Base-by-base conservation (phyloP, 2,888 invertebrate species). In the Noctuana brunneofusca region DNA sequence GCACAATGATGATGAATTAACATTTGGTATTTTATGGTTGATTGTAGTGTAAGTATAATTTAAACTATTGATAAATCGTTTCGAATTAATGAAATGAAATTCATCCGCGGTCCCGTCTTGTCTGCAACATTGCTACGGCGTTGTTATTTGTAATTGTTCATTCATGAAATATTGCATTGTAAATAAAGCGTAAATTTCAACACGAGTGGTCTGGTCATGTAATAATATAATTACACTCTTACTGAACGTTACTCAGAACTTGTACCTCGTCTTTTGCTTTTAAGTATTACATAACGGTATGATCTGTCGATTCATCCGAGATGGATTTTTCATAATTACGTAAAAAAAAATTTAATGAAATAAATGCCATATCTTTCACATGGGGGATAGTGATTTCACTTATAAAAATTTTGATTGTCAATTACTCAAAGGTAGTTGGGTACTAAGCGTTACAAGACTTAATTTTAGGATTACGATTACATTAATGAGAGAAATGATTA, bases 221-320 rank as follows among this genome's bases (percentile, higher is more conserved):
- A 64, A 65, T 59, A 59, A 35, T 65, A 50, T 65, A 64, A 64
- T 65, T 65, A 64, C 55, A 64, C 22, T 49, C 53, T 49, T 20
- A 24, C 46, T 43, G 41, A 55, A 27, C 55, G 35, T 57, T 35
- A 49, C 49, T 49, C 24, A 58, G 49, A 49, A 49, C 49, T 46
- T 43, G 22, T 35, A 35, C 27, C 30, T 30, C 58, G 32, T 32
- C 41, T 35, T 3, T 27, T 58, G 41, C 58, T 53, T 53, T 52
- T 52, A 53, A 41, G 22, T 22, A 24, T 59, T 59, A 53, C 32
- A 16, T 59, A 43, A 59, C 14, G 32, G 41, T 59, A 3, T 50
- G 58, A 59, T 53, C 41, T 58, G 57, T 49, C 49, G 35, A 58
- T 58, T 58, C 57, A 58, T 58, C 49, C 35, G 12, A 35, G 11